phyloP scores from a whole-genome alignment of 2,888 invertebrate genomes.

The Drosophila phalerata region DNA sequence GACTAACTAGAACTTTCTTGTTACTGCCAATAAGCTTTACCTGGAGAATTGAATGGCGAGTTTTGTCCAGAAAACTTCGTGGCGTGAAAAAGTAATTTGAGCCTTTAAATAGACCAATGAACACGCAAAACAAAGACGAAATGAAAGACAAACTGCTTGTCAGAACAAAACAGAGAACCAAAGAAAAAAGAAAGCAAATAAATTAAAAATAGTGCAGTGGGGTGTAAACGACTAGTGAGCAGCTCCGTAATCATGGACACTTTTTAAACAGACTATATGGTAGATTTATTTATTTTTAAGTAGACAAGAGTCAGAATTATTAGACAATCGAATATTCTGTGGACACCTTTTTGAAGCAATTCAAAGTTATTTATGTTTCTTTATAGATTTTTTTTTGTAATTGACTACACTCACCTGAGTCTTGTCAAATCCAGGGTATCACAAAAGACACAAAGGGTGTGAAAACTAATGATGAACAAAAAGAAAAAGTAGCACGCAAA shows the following conservation, averaged over 20 bases:
- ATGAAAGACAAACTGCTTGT: constrained; percentile 55
- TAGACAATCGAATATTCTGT: background rate
- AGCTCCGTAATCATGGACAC: background rate
- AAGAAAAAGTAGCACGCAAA: constrained; percentile 44
- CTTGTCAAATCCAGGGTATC: background rate
- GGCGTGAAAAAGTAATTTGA: constrained; percentile 74
- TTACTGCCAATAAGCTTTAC: constrained; percentile 15
- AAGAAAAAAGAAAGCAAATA: constrained; percentile 12
- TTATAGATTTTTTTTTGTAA: too few relatives aligned
- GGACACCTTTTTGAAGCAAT: background rate
- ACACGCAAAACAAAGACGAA: constrained; percentile 31
- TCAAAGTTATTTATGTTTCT: too few relatives aligned
- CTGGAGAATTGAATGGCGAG: constrained; percentile 16
- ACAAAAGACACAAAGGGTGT: constrained; percentile 53
- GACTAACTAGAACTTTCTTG: constrained; percentile 12
- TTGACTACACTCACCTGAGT: background rate
- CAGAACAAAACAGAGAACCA: constrained; percentile 44
- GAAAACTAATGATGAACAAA: constrained; percentile 71
- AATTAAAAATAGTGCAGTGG: background rate
- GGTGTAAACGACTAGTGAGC: background rate
- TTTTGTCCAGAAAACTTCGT: constrained; percentile 47
- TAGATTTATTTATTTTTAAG: too few relatives aligned
- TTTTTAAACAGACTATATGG: too few relatives aligned
- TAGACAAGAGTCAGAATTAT: background rate
- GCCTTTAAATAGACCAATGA: constrained; percentile 69